Evolutionary conservation across 2,113 vertebrate genomes (phyloP).

Genomic region (Calidris pugnax): DNA sequence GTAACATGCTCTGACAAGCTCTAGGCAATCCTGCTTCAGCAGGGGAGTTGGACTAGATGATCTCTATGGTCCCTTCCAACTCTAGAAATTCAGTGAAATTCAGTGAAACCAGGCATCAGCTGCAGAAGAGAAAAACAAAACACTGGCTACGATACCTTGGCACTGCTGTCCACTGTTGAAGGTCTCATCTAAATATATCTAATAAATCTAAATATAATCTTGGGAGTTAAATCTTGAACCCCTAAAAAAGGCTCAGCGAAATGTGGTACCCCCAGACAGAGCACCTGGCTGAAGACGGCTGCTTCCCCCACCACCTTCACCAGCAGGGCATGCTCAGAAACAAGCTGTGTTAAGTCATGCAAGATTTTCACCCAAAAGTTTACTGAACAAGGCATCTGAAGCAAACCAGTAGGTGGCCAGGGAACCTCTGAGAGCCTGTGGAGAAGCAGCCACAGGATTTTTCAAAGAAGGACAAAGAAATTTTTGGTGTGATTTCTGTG

Average conservation of each 20-base stretch:
- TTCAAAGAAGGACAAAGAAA: neutral
- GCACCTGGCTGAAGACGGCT: neutral
- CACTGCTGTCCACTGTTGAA: neutral
- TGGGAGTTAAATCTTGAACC: neutral
- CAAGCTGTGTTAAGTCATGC: neutral
- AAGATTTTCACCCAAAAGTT: neutral
- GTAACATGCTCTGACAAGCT: no score
- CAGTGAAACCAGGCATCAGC: neutral
- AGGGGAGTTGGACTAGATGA: no score
- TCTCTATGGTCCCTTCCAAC: no score
- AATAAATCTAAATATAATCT: neutral
- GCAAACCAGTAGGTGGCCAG: neutral
- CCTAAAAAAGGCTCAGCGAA: neutral
- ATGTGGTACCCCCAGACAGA: neutral
- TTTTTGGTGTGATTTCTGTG: neutral
- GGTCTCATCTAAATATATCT: neutral
- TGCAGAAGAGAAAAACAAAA: neutral
- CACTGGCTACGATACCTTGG: neutral
- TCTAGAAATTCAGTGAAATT: no score
- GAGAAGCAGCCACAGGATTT: neutral
- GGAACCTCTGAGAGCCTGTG: neutral
- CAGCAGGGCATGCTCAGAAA: neutral
- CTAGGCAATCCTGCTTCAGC: no score
- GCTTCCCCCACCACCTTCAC: neutral
- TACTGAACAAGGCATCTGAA: neutral